Evolutionary conservation across 1,140 invertebrate genomes (phyloP).

Genomic region (Psix sp.): DNA sequence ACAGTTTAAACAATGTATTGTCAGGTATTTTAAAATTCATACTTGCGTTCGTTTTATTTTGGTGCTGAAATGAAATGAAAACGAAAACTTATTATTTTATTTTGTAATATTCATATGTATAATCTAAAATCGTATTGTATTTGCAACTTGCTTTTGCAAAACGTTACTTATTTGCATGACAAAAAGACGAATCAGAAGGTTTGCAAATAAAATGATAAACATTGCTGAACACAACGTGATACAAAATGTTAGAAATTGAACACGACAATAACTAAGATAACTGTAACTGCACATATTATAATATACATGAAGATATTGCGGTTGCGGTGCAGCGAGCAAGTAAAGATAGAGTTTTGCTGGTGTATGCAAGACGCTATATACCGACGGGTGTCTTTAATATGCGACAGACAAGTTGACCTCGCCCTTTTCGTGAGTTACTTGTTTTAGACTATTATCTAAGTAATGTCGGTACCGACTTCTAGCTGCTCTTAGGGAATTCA

Average conservation of each 20-base stretch:
- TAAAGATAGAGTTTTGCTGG: slow-evolving; percentile 50
- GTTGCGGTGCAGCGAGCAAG: slow-evolving; percentile 24
- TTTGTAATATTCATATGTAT: too few relatives aligned
- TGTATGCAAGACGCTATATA: slow-evolving; percentile 52
- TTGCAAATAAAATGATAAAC: too few relatives aligned
- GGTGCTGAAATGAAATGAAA: too few relatives aligned
- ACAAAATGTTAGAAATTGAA: slow-evolving; percentile 39
- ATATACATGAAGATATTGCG: slow-evolving; percentile 43
- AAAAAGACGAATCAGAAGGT: too few relatives aligned
- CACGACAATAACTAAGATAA: slow-evolving; percentile 44
- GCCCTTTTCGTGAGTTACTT: slow-evolving; percentile 69
- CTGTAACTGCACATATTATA: slow-evolving; percentile 41
- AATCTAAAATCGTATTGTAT: too few relatives aligned
- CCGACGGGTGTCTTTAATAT: slow-evolving; percentile 69
- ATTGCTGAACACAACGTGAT: too few relatives aligned
- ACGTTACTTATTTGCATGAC: too few relatives aligned
- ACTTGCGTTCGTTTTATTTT: too few relatives aligned
- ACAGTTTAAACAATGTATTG: too few relatives aligned
- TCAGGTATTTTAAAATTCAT: too few relatives aligned
- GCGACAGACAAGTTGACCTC: slow-evolving; percentile 70
- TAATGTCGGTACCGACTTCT: slow-evolving; percentile 64
- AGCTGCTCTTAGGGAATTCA: slow-evolving; percentile 69
- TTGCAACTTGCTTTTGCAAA: too few relatives aligned
- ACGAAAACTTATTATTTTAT: too few relatives aligned
- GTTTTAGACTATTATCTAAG: slow-evolving; percentile 70